Conservation (phyloP, 2,113 vertebrate species). For the Callithrix jacchus region DNA sequence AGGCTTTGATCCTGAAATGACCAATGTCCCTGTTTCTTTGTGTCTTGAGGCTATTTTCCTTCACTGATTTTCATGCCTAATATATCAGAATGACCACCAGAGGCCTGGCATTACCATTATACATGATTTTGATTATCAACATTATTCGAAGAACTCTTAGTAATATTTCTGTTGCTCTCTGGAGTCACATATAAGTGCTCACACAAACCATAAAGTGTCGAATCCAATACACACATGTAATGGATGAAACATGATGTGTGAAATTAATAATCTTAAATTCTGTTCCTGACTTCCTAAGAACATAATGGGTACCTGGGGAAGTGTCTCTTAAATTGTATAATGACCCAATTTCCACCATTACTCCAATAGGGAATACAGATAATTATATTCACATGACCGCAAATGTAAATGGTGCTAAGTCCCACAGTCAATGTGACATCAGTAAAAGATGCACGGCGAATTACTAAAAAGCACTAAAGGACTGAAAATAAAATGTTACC, state of each 20-base stretch:
- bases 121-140: conserved; percentile 19
- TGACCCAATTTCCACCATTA: background rate
- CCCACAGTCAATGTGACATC: background rate
- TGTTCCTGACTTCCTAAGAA: conserved; percentile 16
- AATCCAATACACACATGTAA: background rate
- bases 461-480: background rate
- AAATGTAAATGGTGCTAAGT: background rate
- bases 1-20: background rate
- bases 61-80: background rate
- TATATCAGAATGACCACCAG: background rate
- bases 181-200: background rate
- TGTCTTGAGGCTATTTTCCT: background rate
- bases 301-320: background rate
- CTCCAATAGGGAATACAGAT: background rate
- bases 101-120: background rate
- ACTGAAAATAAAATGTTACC: background rate
- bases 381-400: background rate
- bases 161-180: conserved; percentile 15
- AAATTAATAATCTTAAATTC: background rate
- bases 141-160: background rate
- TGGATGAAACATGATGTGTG: background rate
- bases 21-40: background rate
- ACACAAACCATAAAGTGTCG: background rate
- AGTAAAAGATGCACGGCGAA: background rate
- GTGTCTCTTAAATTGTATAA: conserved; percentile 14